Base-by-base conservation (phyloP, 2,113 vertebrate genomes). In the Xiphophorus couchianus region DNA sequence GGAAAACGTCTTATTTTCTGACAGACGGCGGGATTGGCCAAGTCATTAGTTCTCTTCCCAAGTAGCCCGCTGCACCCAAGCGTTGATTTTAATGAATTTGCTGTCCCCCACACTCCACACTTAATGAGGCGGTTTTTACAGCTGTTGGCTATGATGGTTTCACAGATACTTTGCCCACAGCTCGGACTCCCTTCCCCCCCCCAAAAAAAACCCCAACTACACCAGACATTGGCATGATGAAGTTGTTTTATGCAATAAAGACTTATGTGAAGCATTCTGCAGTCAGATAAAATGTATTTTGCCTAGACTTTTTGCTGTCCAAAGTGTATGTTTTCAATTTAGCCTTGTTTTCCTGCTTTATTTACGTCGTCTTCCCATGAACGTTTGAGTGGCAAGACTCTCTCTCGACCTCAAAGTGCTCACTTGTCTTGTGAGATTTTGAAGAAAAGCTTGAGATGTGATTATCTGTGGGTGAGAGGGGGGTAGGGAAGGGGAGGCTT, bases 61-160 rank as follows among this genome's bases (percentile, higher is more conserved):
- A 88, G 90, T 35, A 91, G 89, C 82, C 74, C 62, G 79, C 67
- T 86, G 88, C 84, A 86, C 76, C 90, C 81, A 91, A 84, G 92
- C 87, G 63, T 90, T 81, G 84, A 83, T 82, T 85, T 70, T 69
- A 84, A 91, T 91, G 82, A 92, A 89, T 89, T 80, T 84, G 75
- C 11, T 37, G 35, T 10, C 35, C 35, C 35, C 10, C 35, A 37
- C 35, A 37, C 35, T 37, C 35, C 35, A 10, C 35, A 37, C 35
- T 93, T 92, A 94, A 94, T 91, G 89, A 93, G 87, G 82, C 88
- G 86, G 86, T 92, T 92, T 94, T 91, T 93, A 94, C 83, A 92
- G 92, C 91, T 91, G 87, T 84, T 93, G 91, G 90, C 85, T 77
- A 90, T 88, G 85, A 91, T 87, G 84, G 73, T 90, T 92, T 91